Base-by-base conservation (phyloP, 1,140 invertebrate genomes). In the Ceratosolen fusciceps region DNA sequence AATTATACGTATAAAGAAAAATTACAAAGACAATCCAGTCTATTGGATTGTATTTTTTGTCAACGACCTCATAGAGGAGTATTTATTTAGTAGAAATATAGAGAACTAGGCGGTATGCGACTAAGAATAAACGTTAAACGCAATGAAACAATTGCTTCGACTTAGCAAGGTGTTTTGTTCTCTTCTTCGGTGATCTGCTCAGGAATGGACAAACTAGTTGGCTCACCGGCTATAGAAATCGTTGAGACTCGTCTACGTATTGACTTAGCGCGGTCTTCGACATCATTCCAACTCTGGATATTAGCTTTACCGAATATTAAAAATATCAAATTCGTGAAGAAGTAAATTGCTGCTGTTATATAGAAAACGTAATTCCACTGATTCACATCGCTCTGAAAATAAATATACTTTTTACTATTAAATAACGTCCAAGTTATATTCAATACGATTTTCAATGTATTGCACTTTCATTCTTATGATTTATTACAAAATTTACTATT, bases 311-410 rank as follows among this genome's bases (percentile, higher is more conserved):
- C 89, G 76, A 86, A 90, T 12, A 93, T 74, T 24, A 91, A 49
- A 71, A 91, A 94, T 3, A 93, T 39, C 12, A 91, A 83, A 70
- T 91, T 92, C 7, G 91, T 89, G 14, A 90, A 5, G 4, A 91
- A 82, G 79, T 92, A 93, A 19, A 93, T 86, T 0, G 77, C 86
- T 10, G 91, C 88, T 0, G 91, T 86, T 16, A 93, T 84, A 79
- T 90, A 93, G 83, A 93, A 93, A 12, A 93, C 90, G 0, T 87
- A 87, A 56, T 90, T 87, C 93, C 93, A 94, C 65, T 91, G 89
- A 21, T 83, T 81, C 1, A 84, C 75, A n/a, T 87, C 87, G 73
- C 80, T 83, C 92, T 93, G 85, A 70, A 77, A 77, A 56, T 3
- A 26, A 70, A 65, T 37, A n/a, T 43, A 43, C 39, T 43, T 43